phyloP scores from a whole-genome alignment of 2,888 invertebrate genomes.

The Elegia similella region DNA sequence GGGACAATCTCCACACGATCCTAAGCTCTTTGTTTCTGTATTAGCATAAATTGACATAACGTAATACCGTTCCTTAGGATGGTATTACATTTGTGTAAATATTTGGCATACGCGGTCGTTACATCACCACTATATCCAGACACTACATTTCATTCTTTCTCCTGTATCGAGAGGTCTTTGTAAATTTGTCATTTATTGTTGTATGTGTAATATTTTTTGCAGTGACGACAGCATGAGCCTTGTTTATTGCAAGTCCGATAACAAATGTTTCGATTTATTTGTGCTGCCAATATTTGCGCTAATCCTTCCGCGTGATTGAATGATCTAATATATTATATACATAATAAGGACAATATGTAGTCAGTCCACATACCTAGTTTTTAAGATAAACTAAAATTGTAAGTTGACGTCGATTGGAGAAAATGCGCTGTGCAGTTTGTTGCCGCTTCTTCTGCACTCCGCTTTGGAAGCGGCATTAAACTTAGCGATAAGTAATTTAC shows the following conservation, averaged over 20 bases:
- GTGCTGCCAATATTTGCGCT: constrained; percentile 23
- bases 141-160: constrained; percentile 2
- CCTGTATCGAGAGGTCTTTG: constrained; percentile 19
- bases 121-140: constrained; percentile 29
- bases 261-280: constrained; percentile 26
- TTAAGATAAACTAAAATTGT: too few relatives aligned
- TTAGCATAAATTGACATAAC: constrained; percentile 53
- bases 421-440: too few relatives aligned
- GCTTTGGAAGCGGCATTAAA: too few relatives aligned
- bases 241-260: constrained; percentile 37
- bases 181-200: constrained; percentile 22
- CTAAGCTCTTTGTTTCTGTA: constrained; percentile 26
- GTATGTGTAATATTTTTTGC: constrained; percentile 38
- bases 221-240: constrained; percentile 33
- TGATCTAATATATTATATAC: constrained; percentile 1
- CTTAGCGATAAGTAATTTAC: too few relatives aligned
- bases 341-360: too few relatives aligned
- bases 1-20: neutral
- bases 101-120: constrained; percentile 41
- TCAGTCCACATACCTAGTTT: too few relatives aligned
- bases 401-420: too few relatives aligned
- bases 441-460: too few relatives aligned
- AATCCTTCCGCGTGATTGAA: constrained; percentile 21
- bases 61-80: constrained; percentile 44
- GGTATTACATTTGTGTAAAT: constrained; percentile 49